A percentile compares a stretch with the other conserved stretches of the same genome.
Evolutionary conservation across 2,113 vertebrate genomes (phyloP).

Genomic region (Sapayoa aenigma): DNA sequence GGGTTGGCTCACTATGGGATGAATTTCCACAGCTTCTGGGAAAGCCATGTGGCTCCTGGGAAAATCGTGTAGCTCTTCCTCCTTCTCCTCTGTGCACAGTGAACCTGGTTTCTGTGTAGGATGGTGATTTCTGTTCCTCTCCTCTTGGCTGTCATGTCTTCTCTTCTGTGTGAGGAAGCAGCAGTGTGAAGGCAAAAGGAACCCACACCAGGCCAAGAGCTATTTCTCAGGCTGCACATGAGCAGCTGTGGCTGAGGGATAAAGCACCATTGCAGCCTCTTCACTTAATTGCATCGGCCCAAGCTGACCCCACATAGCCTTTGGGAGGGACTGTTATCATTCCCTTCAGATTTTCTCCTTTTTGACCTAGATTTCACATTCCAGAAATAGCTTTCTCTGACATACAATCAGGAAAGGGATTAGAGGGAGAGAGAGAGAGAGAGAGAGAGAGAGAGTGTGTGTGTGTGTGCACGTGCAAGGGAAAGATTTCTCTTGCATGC

Average conservation of each 20-base stretch:
- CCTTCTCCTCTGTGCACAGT: background rate
- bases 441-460: background rate
- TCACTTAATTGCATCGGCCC: background rate
- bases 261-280: background rate
- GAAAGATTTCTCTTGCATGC: background rate
- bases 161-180: background rate
- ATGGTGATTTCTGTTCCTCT: background rate
- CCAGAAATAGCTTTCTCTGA: conserved; percentile 76
- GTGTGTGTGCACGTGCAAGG: fast-evolving
- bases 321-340: background rate
- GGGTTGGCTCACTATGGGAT: background rate
- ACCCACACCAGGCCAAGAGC: background rate
- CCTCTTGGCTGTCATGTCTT: background rate
- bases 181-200: background rate
- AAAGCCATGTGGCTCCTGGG: background rate
- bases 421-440: background rate
- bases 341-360: conserved; percentile 52
- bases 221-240: background rate
- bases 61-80: background rate
- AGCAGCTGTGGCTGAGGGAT: background rate
- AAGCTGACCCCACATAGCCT: conserved; percentile 1
- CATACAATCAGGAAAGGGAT: conserved; percentile 59
- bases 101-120: background rate
- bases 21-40: background rate
- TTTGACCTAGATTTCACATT: conserved; percentile 77